phyloP scores from a whole-genome alignment of 2,888 invertebrate species.

The Sarcophaga subvicina region DNA sequence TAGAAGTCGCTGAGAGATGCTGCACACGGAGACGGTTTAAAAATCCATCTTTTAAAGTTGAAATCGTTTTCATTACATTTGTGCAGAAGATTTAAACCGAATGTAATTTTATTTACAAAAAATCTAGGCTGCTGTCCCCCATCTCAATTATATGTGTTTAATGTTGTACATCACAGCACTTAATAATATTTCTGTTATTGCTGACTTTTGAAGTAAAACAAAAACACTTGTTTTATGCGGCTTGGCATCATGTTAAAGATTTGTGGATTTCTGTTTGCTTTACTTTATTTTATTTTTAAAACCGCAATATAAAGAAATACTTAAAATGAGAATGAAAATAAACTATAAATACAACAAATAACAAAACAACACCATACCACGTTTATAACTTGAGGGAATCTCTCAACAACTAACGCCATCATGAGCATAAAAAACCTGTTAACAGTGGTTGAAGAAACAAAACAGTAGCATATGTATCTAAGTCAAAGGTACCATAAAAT shows the following conservation, averaged over 20 bases:
- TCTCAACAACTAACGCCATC: constrained; percentile 5
- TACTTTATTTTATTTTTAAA: neutral
- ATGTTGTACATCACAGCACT: no score
- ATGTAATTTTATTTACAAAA: no score
- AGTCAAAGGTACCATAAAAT: no score
- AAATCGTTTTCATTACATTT: no score
- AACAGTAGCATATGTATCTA: no score
- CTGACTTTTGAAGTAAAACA: constrained; percentile 29
- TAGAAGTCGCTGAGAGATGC: no score
- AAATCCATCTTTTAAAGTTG: no score
- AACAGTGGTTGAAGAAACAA: no score
- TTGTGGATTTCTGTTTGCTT: constrained; percentile 17
- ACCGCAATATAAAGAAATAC: constrained; percentile 36
- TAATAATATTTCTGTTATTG: neutral
- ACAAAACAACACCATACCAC: neutral
- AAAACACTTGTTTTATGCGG: neutral
- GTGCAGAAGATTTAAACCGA: no score
- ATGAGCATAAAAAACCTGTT: neutral
- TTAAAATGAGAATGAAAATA: constrained; percentile 31
- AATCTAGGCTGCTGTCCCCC: rapidly evolving
- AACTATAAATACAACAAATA: constrained; percentile 19
- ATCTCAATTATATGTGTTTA: no score
- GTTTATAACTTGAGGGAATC: neutral
- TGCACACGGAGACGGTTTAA: no score
- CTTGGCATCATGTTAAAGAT: neutral